Conservation (phyloP, 2,797 vertebrate genomes). For the Carapus acus region DNA sequence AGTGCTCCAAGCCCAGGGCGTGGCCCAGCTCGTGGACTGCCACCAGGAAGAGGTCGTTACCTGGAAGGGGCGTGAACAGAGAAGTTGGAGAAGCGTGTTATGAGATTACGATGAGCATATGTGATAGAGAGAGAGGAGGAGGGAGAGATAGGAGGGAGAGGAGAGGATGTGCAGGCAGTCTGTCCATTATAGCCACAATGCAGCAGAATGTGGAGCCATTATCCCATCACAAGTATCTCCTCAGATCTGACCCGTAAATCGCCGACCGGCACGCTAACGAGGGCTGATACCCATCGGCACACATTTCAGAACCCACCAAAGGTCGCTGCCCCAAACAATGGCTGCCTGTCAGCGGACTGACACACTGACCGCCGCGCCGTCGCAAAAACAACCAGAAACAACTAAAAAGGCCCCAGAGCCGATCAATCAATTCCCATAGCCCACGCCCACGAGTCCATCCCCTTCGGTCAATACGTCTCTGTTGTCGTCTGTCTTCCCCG, state of each 20-base stretch:
- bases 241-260: conserved; percentile 23
- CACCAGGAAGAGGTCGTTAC: conserved; percentile 95
- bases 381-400: conserved; percentile 29
- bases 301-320: conserved; percentile 39
- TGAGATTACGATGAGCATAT: too few relatives aligned
- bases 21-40: conserved; percentile 94
- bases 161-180: conserved; percentile 4
- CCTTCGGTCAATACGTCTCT: conserved; percentile 50
- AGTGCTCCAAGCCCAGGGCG: conserved; percentile 91
- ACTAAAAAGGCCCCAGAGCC: conserved; percentile 14
- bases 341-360: conserved; percentile 37
- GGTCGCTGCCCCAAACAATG: conserved; percentile 16
- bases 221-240: conserved; percentile 2
- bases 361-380: conserved; percentile 44
- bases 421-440: conserved; percentile 41
- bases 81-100: too few relatives aligned
- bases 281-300: conserved; percentile 42
- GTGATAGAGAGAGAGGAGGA: too few relatives aligned
- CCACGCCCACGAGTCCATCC: conserved; percentile 32
- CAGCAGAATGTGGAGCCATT: conserved; percentile 2
- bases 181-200: neutral
- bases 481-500: conserved; percentile 42
- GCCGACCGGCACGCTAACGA: conserved; percentile 17
- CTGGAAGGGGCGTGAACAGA: conserved; percentile 56
- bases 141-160: too few relatives aligned